A percentile compares a stretch with the other conserved stretches of the same genome.
phyloP scores from a whole-genome alignment of 1,140 invertebrate species.

The Saccostrea glomerata region DNA sequence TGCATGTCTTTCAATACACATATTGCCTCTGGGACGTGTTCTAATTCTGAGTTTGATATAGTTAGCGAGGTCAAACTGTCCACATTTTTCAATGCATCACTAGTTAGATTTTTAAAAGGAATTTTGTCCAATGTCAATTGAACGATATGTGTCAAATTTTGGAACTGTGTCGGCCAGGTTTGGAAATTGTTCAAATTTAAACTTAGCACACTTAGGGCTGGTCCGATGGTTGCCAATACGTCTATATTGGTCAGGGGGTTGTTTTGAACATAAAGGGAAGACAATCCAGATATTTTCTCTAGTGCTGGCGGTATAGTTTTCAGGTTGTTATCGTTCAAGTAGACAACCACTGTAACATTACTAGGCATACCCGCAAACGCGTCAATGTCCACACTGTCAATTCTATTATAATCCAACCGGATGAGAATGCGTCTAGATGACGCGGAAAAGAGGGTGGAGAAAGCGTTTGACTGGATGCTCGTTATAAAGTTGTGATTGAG shows the following conservation, averaged over 20 bases:
- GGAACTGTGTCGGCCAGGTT: neutral
- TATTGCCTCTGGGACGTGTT: slow-evolving; percentile 4
- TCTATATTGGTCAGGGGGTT: neutral
- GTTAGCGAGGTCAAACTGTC: neutral
- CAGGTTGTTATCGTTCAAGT: slow-evolving; percentile 2
- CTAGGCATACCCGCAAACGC: neutral
- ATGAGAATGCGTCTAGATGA: slow-evolving; percentile 21
- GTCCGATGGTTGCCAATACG: neutral
- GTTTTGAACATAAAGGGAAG: neutral
- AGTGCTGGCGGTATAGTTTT: neutral
- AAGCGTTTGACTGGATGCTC: slow-evolving; percentile 1
- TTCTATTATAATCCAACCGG: neutral
- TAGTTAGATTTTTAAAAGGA: neutral
- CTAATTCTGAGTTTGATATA: neutral
- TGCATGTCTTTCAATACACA: neutral
- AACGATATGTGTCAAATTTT: neutral
- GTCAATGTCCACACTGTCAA: neutral
- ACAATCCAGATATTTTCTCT: slow-evolving; percentile 4
- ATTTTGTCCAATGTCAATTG: slow-evolving; percentile 10
- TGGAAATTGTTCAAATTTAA: neutral
- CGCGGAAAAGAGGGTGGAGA: neutral
- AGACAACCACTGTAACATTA: neutral
- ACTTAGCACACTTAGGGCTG: neutral
- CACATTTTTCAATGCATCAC: neutral
- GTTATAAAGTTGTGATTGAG: slow-evolving; percentile 8